A percentile compares a stretch with the other conserved stretches of the same genome.
Evolutionary conservation across 2,113 vertebrate genomes (phyloP).

Genomic region (Aleadryas rufinucha): DNA sequence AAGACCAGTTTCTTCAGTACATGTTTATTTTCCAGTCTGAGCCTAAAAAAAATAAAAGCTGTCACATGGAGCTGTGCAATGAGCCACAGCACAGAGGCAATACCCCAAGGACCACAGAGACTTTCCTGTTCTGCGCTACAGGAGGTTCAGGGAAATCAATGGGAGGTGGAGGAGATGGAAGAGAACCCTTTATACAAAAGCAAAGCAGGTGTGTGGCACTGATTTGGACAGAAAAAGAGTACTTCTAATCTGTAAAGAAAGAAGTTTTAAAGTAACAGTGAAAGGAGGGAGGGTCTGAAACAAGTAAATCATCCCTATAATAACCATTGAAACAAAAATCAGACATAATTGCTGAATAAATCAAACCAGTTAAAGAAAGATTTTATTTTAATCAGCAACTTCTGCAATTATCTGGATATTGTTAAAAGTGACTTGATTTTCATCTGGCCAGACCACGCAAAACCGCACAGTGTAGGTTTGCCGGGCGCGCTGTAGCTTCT

Average conservation of each 20-base stretch:
- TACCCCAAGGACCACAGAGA: neutral
- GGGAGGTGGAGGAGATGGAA: neutral
- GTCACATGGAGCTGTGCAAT: neutral
- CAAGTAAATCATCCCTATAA: neutral
- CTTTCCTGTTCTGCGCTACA: neutral
- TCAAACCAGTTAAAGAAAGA: neutral
- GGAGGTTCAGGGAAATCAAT: slow-evolving; percentile 39
- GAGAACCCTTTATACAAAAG: neutral
- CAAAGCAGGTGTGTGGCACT: neutral
- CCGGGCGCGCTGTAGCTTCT: neutral
- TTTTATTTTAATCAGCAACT: neutral
- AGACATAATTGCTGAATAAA: neutral
- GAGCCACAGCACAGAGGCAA: neutral
- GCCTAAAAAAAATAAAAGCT: neutral
- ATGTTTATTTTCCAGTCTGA: slow-evolving; percentile 5
- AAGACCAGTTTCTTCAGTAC: neutral
- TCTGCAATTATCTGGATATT: neutral
- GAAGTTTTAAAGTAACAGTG: neutral
- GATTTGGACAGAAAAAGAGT: neutral
- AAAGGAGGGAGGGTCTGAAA: neutral
- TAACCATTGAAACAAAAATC: neutral
- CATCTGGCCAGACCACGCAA: neutral
- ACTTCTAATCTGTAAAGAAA: neutral
- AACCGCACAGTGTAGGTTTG: neutral
- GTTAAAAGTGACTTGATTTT: neutral